Conservation (phyloP, 1,140 invertebrate species). For the Drosophila orena region DNA sequence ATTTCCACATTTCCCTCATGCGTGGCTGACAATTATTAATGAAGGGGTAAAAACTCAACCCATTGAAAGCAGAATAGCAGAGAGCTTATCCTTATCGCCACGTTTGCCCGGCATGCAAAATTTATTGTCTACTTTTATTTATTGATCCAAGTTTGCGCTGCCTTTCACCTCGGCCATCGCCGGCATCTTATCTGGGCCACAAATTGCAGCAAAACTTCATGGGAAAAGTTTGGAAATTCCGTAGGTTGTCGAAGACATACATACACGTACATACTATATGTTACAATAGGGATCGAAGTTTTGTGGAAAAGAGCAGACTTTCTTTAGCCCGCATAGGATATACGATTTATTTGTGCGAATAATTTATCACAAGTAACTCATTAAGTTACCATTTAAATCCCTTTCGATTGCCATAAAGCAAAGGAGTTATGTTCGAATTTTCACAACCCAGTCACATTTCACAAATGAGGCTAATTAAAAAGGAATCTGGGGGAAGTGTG, state of each 20-base stretch:
- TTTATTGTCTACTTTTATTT: conserved; percentile 65
- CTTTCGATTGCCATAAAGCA: conserved; percentile 1
- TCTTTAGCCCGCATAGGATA: no score
- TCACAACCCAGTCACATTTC: conserved; percentile 43
- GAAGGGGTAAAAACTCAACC: conserved; percentile 46
- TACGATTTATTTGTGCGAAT: not conserved
- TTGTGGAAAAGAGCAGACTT: not conserved
- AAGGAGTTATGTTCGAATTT: conserved; percentile 30
- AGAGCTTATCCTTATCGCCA: conserved; percentile 43
- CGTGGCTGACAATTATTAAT: conserved; percentile 69
- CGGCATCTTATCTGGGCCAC: conserved; percentile 48
- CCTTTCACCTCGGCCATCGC: conserved; percentile 3
- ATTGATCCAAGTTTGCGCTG: conserved; percentile 49
- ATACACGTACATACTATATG: conserved; percentile 6
- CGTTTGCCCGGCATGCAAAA: conserved; percentile 50
- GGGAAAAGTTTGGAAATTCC: conserved; percentile 1
- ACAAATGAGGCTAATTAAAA: conserved; percentile 77
- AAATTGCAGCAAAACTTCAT: conserved; percentile 34
- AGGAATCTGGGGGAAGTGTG: conserved; percentile 51
- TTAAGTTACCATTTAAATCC: conserved; percentile 15
- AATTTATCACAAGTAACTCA: not conserved
- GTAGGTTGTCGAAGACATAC: not conserved
- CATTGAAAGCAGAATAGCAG: not conserved
- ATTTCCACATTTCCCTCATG: conserved; percentile 7
- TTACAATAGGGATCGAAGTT: not conserved